phyloP scores from a whole-genome alignment of 2,888 invertebrate species.

The Amiota mariae region DNA sequence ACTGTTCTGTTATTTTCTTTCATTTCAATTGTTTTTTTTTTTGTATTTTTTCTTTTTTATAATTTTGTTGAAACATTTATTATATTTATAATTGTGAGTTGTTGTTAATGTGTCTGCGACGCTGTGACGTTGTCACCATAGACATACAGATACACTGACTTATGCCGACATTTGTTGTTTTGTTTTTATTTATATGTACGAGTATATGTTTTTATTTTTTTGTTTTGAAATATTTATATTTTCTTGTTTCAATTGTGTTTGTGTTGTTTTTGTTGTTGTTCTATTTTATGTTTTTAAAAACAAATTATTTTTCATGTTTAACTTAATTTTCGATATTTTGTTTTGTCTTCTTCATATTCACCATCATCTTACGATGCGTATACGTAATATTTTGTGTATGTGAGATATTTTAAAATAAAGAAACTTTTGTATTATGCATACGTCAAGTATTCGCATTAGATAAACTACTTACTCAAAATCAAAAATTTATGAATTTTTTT shows the following conservation, averaged over 20 bases:
- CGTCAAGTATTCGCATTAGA: no score
- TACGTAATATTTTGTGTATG: conserved; percentile 4
- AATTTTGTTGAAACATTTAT: conserved; percentile 25
- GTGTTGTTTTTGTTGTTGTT: background rate
- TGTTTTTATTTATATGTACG: background rate
- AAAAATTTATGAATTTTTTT: no score
- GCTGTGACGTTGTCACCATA: background rate
- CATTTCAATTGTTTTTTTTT: background rate
- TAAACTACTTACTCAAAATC: no score
- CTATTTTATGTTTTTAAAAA: conserved; percentile 16
- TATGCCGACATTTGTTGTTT: no score
- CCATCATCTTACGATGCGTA: background rate
- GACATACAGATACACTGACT: background rate
- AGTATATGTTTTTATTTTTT: background rate
- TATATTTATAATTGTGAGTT: conserved; percentile 26
- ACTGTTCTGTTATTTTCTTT: conserved; percentile 1
- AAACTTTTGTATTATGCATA: no score
- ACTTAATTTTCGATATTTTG: conserved; percentile 3
- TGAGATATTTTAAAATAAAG: no score
- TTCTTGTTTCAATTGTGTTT: background rate
- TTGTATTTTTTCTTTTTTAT: background rate
- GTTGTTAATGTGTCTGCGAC: conserved; percentile 20
- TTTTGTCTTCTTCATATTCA: background rate
- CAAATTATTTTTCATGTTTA: conserved; percentile 21
- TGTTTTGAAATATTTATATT: background rate